Base-by-base conservation (phyloP, 2,113 vertebrate species). In the Xerus inauris region DNA sequence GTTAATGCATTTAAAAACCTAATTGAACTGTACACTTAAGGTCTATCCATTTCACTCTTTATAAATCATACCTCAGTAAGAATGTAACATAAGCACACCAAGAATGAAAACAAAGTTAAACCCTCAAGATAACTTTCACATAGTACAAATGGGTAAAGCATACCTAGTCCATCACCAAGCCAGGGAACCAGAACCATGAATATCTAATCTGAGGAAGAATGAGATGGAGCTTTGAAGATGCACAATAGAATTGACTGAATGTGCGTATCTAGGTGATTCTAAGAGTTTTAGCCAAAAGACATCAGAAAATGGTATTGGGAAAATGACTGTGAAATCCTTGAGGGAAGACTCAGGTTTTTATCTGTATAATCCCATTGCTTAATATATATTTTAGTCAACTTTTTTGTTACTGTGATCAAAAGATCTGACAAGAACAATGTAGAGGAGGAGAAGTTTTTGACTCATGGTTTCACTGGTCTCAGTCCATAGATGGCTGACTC, bases 21-120 rank as follows among this genome's bases (percentile, higher is more conserved):
- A 40, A 94, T 45, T 94, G 35, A 84, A 67, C 40, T 47, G 0
- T 87, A 59, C 35, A 62, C 38, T 49, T 95, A 89, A 75, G 57
- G 69, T 91, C 8, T 67, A 20, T 54, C 17, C 22, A 42, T 91
- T 88, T 91, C n/a, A 82, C 19, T 91, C 26, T 73, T 94, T 94
- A 93, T 51, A 76, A 91, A 80, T 83, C 72, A 62, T 84, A 77
- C 8, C 35, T 9, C 7, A 11, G 19, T 65, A 45, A 91, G 54
- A 64, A 62, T 89, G 2, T 80, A 75, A 87, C 87, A 40, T 28
- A 12, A 81, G 8, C 11, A 72, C 59, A 85, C 6, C 73, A 64
- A 86, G 17, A 67, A 76, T 19, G 81, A 80, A 20, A 54, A 22
- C 47, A 87, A 92, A 93, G 9, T 42, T 64, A 79, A 69, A 57